Percentiles rank a stretch among this genome's conserved stretches.
Evolutionary conservation across 2,797 vertebrate species (phyloP).

Genomic region (Lagodon rhomboides): DNA sequence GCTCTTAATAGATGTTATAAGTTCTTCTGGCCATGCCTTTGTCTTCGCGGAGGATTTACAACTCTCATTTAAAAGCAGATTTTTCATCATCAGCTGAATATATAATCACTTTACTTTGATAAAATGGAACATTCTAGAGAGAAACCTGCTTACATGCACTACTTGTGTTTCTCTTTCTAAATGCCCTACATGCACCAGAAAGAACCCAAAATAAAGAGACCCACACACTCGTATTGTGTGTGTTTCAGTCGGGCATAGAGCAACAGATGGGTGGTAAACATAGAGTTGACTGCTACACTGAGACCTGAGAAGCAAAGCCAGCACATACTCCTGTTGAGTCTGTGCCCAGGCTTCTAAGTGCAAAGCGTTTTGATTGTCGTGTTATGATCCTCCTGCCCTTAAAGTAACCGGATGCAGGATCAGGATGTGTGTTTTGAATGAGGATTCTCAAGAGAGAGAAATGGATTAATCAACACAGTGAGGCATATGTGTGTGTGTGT

Average conservation of each 20-base stretch:
- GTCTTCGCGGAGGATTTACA: constrained; percentile 34
- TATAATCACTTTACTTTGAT: constrained; percentile 24
- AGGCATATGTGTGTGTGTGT: too few species aligned
- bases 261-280: constrained; percentile 52
- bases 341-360: constrained; percentile 35
- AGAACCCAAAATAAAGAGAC: constrained; percentile 9
- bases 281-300: constrained; percentile 44
- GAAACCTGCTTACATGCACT: background rate
- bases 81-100: constrained; percentile 23
- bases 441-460: constrained; percentile 15
- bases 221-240: constrained; percentile 22
- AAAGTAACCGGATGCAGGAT: constrained; percentile 35
- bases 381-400: constrained; percentile 49
- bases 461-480: constrained; percentile 27
- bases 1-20: constrained; percentile 47
- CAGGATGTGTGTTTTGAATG: constrained; percentile 38
- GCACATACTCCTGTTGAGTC: constrained; percentile 45
- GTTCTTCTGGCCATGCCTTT: constrained; percentile 35
- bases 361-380: constrained; percentile 49
- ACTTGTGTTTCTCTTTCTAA: background rate
- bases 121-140: constrained; percentile 18
- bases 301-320: constrained; percentile 40
- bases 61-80: constrained; percentile 29
- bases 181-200: background rate
- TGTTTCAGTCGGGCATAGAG: constrained; percentile 17